phyloP scores from a whole-genome alignment of 2,113 vertebrate genomes.

The Hoplias malabaricus region DNA sequence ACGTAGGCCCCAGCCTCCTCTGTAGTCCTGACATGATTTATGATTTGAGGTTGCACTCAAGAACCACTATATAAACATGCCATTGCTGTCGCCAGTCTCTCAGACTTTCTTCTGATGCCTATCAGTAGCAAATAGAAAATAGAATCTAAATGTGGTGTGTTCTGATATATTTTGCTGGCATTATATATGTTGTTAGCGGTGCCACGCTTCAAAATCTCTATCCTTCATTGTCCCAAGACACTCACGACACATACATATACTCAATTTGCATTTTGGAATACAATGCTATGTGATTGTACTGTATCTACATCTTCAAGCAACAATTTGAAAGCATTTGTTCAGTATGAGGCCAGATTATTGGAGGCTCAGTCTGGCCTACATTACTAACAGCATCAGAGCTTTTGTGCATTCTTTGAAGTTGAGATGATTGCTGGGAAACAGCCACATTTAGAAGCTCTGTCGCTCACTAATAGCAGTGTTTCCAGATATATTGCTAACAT shows the following conservation, averaged over 20 bases:
- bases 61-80: conserved; percentile 53
- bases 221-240: background rate
- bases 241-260: background rate
- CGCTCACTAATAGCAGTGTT: conserved; percentile 42
- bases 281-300: background rate
- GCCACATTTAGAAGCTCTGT: conserved; percentile 23
- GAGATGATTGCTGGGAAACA: conserved; percentile 31
- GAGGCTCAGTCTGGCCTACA: conserved; percentile 18
- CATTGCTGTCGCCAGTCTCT: conserved; percentile 29
- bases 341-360: no score
- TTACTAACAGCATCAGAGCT: conserved; percentile 44
- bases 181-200: conserved; percentile 6
- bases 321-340: no score
- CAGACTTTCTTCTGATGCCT: conserved; percentile 43
- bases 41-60: conserved; percentile 42
- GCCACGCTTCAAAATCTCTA: background rate
- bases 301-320: background rate
- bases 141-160: conserved; percentile 6
- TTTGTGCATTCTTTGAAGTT: conserved; percentile 48
- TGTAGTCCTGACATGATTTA: conserved; percentile 53
- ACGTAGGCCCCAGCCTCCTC: conserved; percentile 15
- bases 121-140: conserved; percentile 43
- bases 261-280: background rate
- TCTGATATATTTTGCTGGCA: background rate
- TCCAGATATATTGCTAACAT: no score